phyloP scores from a whole-genome alignment of 1,140 invertebrate genomes.

The Zeugodacus cucurbitae region DNA sequence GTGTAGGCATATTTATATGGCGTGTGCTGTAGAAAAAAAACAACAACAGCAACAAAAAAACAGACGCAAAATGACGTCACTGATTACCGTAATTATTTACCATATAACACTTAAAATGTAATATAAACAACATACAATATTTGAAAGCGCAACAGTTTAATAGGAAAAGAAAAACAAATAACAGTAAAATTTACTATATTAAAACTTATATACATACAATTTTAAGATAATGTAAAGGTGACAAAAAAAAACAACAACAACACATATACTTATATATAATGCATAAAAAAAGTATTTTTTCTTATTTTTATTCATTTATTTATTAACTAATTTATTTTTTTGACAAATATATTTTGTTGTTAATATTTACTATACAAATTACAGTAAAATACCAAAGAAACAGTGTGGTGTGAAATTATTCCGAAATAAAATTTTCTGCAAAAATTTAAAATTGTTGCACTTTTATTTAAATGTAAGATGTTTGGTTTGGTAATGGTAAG shows the following conservation, averaged over 20 bases:
- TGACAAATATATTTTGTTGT: slow-evolving; percentile 18
- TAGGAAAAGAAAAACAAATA: not conserved
- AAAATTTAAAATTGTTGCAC: not conserved
- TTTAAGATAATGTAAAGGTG: slow-evolving; percentile 14
- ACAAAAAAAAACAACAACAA: not conserved
- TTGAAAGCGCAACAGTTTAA: not conserved
- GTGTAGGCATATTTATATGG: not conserved
- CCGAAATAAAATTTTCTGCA: slow-evolving; percentile 21
- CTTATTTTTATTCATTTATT: slow-evolving; percentile 26
- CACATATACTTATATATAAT: not conserved
- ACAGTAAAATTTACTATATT: slow-evolving; percentile 28
- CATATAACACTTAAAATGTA: not conserved
- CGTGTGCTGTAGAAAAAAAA: not conserved
- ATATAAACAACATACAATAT: not conserved
- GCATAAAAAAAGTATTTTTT: not conserved
- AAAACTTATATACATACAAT: slow-evolving; percentile 37
- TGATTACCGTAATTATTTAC: not conserved
- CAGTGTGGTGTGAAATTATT: slow-evolving; percentile 5
- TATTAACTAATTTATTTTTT: not conserved
- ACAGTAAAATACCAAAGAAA: not conserved
- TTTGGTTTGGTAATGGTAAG: too few relatives aligned
- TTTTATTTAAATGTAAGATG: not conserved
- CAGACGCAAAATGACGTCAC: not conserved
- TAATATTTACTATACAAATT: slow-evolving; percentile 23
- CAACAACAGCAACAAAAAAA: not conserved